phyloP scores from a whole-genome alignment of 2,888 invertebrate genomes.

The Ophioninae sp. region DNA sequence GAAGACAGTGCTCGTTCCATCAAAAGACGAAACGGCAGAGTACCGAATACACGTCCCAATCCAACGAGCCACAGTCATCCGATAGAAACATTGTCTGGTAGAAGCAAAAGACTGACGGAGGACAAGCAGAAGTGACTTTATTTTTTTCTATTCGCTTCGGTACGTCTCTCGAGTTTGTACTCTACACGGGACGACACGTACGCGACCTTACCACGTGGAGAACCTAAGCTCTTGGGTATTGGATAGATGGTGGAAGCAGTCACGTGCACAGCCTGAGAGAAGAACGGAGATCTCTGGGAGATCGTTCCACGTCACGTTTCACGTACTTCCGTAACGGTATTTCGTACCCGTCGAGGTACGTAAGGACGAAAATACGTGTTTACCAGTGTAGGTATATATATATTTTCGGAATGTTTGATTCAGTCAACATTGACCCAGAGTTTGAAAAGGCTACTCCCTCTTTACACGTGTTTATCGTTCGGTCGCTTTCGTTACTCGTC shows the following conservation, averaged over 20 bases:
- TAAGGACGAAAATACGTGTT: slow-evolving; percentile 15
- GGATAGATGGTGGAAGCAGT: slow-evolving; percentile 14
- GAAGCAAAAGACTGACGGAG: slow-evolving; percentile 46
- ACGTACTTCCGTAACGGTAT: slow-evolving; percentile 59
- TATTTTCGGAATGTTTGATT: not conserved
- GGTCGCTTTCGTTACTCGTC: slow-evolving; percentile 26
- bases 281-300: slow-evolving; percentile 46
- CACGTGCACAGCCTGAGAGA: slow-evolving; percentile 24
- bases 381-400: not conserved
- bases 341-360: slow-evolving; percentile 44
- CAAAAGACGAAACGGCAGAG: slow-evolving; percentile 51
- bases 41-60: slow-evolving; percentile 36
- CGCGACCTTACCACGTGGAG: slow-evolving; percentile 45
- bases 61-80: slow-evolving; percentile 31
- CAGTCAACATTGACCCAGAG: not conserved
- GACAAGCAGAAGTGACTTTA: slow-evolving; percentile 48
- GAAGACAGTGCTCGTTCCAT: slow-evolving; percentile 27
- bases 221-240: slow-evolving; percentile 38
- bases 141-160: slow-evolving; percentile 52
- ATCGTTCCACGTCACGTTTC: slow-evolving; percentile 56
- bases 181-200: slow-evolving; percentile 48
- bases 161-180: slow-evolving; percentile 21
- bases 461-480: not conserved
- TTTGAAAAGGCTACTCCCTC: not conserved
- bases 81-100: slow-evolving; percentile 11